Conservation (phyloP, 2,797 vertebrate genomes). For the Hapalemur alaotrensis region DNA sequence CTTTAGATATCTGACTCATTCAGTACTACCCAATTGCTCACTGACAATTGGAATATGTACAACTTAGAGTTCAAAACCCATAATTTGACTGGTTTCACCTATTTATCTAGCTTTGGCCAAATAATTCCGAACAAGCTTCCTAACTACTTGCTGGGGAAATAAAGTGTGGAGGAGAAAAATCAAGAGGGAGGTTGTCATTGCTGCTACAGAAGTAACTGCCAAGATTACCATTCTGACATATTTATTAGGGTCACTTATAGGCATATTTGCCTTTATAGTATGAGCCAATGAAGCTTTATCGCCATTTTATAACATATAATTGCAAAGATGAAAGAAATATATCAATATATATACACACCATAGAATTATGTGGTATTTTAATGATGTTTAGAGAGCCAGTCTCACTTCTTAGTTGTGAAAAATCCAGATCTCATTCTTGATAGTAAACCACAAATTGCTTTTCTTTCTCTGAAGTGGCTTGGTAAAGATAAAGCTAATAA, state of each 20-base stretch:
- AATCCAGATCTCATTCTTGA: constrained; percentile 72
- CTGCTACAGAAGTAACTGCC: constrained; percentile 58
- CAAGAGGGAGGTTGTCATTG: constrained; percentile 38
- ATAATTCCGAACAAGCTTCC: constrained; percentile 55
- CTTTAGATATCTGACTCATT: background rate
- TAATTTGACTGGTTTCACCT: constrained; percentile 53
- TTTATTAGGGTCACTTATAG: constrained; percentile 78
- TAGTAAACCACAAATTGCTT: constrained; percentile 35
- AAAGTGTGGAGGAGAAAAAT: constrained; percentile 38
- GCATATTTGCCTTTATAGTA: constrained; percentile 74
- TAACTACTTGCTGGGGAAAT: constrained; percentile 44
- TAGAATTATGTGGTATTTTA: constrained; percentile 72
- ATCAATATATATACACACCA: constrained; percentile 57
- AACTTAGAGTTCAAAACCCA: background rate
- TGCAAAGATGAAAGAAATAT: constrained; percentile 77
- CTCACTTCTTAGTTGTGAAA: constrained; percentile 68
- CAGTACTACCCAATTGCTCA: background rate
- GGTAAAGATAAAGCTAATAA: constrained; percentile 27
- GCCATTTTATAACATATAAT: constrained; percentile 73
- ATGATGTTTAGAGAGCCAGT: constrained; percentile 72
- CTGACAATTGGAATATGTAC: background rate
- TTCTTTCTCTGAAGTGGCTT: constrained; percentile 32
- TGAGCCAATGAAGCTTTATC: constrained; percentile 70
- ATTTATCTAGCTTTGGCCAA: constrained; percentile 60
- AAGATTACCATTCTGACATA: constrained; percentile 66